Base-by-base conservation (phyloP, 1,140 invertebrate genomes). In the Subanguina moxae region DNA sequence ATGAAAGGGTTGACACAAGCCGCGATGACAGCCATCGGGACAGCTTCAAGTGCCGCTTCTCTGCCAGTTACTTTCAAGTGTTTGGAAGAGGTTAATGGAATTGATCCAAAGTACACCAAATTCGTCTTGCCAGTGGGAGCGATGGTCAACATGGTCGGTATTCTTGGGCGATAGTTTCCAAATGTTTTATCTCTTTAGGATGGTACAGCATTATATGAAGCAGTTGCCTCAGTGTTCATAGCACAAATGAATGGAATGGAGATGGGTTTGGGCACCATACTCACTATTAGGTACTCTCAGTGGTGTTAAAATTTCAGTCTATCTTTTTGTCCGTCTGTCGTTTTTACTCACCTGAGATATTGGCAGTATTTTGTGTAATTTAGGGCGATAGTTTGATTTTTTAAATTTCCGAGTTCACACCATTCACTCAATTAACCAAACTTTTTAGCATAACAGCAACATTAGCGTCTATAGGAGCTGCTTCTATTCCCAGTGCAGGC, bases 391-490 rank as follows among this genome's bases (percentile, higher is more conserved):
- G n/a, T n/a, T n/a, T n/a, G n/a, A n/a, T n/a, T n/a, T n/a, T n/a
- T n/a, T n/a, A n/a, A n/a, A n/a, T n/a, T n/a, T n/a, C n/a, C n/a
- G n/a, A n/a, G n/a, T n/a, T n/a, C n/a, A n/a, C n/a, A n/a, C n/a
- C n/a, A n/a, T n/a, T n/a, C n/a, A n/a, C n/a, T n/a, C n/a, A n/a
- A n/a, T n/a, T n/a, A n/a, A n/a, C n/a, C n/a, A n/a, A 27, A 15
- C 46, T 62, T 82, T 82, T 56, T 76, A 91, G 91, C 83, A 88
- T 95, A 70, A 94, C 92, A 0, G 90, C 92, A 1, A 94, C 92
- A 19, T 90, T 92, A n/a, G 94, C 93, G 0, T 93, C 92, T 75
- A 93, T 97, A 78, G 94, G 94, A 64, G 92, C 93, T 17, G 93
- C 94, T 13, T 92, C 93, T 28, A 94, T 96, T 74, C 94, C 94